Percentiles rank a stretch among this genome's conserved stretches.
Conservation (phyloP, 2,113 vertebrate species). For the Alces alces region DNA sequence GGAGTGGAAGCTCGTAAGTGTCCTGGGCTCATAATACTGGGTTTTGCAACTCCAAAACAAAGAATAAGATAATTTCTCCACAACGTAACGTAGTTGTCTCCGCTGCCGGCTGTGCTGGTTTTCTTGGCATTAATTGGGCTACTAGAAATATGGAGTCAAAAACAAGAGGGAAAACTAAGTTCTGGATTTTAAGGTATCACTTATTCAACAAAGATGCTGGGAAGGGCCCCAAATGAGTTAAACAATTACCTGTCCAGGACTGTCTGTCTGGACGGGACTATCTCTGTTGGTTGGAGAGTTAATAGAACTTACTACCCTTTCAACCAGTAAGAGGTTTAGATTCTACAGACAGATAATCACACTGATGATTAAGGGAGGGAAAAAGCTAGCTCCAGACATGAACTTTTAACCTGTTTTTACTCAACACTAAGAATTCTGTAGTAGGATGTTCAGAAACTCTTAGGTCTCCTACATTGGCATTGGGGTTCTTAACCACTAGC, state of each 20-base stretch:
- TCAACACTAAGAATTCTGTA: not conserved
- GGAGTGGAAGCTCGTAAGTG: slow-evolving; percentile 96
- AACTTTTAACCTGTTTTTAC: not conserved
- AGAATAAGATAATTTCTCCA: slow-evolving; percentile 99
- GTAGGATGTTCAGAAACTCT: not conserved
- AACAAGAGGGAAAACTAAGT: not conserved
- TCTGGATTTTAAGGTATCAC: slow-evolving; percentile 22
- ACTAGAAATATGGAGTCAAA: slow-evolving; percentile 77
- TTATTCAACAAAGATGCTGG: not conserved
- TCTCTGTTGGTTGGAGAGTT: not conserved
- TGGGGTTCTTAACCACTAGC: not conserved
- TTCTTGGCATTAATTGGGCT: slow-evolving; percentile 98
- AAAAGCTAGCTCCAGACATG: not conserved
- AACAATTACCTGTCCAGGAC: not conserved
- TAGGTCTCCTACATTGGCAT: not conserved
- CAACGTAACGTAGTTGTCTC: slow-evolving; percentile 93
- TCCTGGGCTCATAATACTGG: slow-evolving; percentile 98
- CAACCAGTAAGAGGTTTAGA: not conserved
- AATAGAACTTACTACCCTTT: not conserved
- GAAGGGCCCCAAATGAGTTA: not conserved
- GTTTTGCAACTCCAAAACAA: slow-evolving; percentile 96
- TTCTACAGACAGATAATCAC: not conserved
- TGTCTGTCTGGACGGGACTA: not conserved
- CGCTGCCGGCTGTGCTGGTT: slow-evolving; percentile 90
- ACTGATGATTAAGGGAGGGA: not conserved